A percentile compares a stretch with the other conserved stretches of the same genome.
Evolutionary conservation across 2,888 invertebrate species (phyloP).

Genomic region (Eupithecia tripunctaria): DNA sequence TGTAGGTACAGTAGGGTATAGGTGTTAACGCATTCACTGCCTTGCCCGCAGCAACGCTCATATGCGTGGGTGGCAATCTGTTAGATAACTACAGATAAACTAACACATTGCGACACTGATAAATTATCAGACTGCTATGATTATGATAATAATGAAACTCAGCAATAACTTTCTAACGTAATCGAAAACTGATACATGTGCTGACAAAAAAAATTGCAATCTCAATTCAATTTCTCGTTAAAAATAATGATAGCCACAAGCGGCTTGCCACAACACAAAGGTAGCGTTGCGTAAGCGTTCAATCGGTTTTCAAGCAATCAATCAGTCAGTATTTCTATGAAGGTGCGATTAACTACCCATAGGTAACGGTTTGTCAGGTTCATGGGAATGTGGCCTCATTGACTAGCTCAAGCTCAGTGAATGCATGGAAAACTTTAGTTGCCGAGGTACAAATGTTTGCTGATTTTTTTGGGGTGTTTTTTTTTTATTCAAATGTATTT

Average conservation of each 20-base stretch:
- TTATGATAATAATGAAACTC: neutral
- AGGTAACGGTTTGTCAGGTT: slow-evolving; percentile 20
- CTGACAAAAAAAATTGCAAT: neutral
- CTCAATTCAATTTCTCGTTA: slow-evolving; percentile 20
- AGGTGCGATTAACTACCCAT: slow-evolving; percentile 18
- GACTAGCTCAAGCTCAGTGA: neutral
- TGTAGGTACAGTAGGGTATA: neutral
- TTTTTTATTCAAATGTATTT: too few relatives aligned
- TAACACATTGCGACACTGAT: neutral
- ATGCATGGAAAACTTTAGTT: too few relatives aligned
- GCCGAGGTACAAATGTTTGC: too few relatives aligned
- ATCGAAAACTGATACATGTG: neutral
- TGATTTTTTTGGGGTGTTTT: too few relatives aligned
- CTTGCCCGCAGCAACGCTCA: neutral
- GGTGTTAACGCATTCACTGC: neutral
- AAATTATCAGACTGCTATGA: neutral
- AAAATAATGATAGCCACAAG: slow-evolving; percentile 5
- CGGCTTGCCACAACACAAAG: slow-evolving; percentile 12
- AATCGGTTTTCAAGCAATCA: slow-evolving; percentile 27
- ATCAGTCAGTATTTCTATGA: slow-evolving; percentile 22
- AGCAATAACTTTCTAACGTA: neutral
- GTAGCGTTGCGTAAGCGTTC: slow-evolving; percentile 40
- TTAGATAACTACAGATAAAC: too few relatives aligned
- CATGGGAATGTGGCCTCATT: slow-evolving; percentile 19
- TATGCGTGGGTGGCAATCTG: too few relatives aligned